Evolutionary conservation across 2,888 invertebrate genomes (phyloP).

Genomic region (Malacosoma neustria): DNA sequence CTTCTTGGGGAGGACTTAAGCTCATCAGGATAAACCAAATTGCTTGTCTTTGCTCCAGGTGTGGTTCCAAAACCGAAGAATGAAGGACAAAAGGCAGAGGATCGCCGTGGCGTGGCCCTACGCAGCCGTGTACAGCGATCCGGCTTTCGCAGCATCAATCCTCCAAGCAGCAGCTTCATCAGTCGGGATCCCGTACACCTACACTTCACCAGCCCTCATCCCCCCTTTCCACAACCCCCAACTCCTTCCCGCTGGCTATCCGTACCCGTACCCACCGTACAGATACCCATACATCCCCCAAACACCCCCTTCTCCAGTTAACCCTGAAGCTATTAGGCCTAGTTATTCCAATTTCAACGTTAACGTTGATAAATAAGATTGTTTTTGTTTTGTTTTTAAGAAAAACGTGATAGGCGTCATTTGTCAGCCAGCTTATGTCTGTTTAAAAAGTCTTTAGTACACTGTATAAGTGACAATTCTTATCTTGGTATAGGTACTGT

Average conservation of each 20-base stretch:
- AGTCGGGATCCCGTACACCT: constrained; percentile 78
- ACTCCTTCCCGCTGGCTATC: constrained; percentile 70
- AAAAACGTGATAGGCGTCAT: no score
- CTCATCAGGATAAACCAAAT: constrained; percentile 5
- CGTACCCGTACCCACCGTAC: constrained; percentile 74
- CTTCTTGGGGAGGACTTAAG: constrained; percentile 11
- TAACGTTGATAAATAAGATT: constrained; percentile 57
- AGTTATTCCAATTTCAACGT: constrained; percentile 64
- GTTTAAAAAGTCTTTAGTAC: no score
- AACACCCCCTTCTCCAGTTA: constrained; percentile 58
- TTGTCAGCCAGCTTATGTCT: no score
- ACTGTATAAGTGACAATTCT: no score
- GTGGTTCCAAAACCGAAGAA: constrained; percentile 97
- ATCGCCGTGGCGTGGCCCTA: constrained; percentile 97
- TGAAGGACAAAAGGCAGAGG: constrained; percentile 98
- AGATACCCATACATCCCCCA: constrained; percentile 73
- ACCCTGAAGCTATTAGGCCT: constrained; percentile 60
- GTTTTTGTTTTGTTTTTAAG: no score
- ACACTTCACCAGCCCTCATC: constrained; percentile 74
- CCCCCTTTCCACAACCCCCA: constrained; percentile 75
- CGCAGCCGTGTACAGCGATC: constrained; percentile 94
- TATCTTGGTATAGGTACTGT: no score
- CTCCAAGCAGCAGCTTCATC: constrained; percentile 91
- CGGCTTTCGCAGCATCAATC: constrained; percentile 93
- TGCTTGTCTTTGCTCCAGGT: constrained; percentile 77